phyloP scores from a whole-genome alignment of 1,140 invertebrate genomes.

The Paracyclopina nana region DNA sequence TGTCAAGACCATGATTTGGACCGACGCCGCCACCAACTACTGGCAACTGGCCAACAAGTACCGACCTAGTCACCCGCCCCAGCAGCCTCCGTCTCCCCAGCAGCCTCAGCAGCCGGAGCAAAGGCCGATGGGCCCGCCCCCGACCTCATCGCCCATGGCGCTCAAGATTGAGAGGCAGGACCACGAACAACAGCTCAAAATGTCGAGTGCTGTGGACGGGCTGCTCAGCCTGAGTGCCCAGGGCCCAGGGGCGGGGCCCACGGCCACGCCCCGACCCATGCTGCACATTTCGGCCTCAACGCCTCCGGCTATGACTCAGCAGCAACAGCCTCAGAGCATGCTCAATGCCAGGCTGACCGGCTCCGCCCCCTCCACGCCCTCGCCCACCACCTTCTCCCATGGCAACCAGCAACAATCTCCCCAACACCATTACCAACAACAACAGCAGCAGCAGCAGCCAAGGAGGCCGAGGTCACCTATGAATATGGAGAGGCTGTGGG shows the following conservation, averaged over 20 bases:
- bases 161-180: constrained; percentile 6
- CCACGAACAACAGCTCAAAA: neutral
- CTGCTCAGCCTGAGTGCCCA: constrained; percentile 41
- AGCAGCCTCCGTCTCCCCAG: constrained; percentile 17
- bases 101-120: constrained; percentile 17
- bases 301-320: too few relatives aligned
- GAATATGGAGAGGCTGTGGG: constrained; percentile 77
- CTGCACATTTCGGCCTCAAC: too few relatives aligned
- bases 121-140: constrained; percentile 12
- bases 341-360: too few relatives aligned
- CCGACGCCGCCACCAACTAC: constrained; percentile 28
- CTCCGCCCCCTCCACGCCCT: constrained; percentile 17
- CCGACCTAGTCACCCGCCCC: neutral
- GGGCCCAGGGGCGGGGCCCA: constrained; percentile 34
- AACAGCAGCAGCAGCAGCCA: constrained; percentile 18
- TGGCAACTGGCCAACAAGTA: too few relatives aligned
- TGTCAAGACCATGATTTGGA: constrained; percentile 77
- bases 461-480: constrained; percentile 34
- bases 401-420: constrained; percentile 18
- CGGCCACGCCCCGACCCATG: too few relatives aligned
- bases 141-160: constrained; percentile 19
- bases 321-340: too few relatives aligned
- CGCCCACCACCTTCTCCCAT: too few relatives aligned
- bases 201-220: constrained; percentile 42
- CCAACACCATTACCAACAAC: constrained; percentile 17